Conservation (phyloP, 2,888 invertebrate genomes). For the Chrysolina haemoptera region DNA sequence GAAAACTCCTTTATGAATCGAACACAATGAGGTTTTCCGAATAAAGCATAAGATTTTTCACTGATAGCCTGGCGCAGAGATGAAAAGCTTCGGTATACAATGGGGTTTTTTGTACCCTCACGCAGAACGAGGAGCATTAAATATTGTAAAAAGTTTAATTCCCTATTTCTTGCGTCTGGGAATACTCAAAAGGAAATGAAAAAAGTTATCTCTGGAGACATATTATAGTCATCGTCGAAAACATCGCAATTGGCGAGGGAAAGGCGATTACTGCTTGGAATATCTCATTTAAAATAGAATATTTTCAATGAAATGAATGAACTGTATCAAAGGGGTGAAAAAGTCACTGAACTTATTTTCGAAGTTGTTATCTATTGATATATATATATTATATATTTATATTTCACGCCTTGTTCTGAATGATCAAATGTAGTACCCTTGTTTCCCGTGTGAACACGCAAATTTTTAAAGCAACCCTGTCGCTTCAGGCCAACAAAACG, state of each 20-base stretch:
- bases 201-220: not conserved
- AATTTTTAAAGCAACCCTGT: too few species aligned
- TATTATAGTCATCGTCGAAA: not conserved
- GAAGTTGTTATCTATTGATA: too few species aligned
- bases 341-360: too few species aligned
- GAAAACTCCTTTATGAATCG: not conserved
- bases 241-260: not conserved
- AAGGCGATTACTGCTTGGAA: not conserved
- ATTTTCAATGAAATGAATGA: too few species aligned
- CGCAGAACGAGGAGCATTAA: not conserved
- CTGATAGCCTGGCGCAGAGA: slow-evolving; percentile 1
- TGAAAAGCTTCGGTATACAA: slow-evolving; percentile 4
- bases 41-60: slow-evolving; percentile 1
- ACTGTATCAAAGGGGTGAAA: too few species aligned
- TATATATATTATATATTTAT: too few species aligned
- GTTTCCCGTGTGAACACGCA: too few species aligned
- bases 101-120: not conserved
- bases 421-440: too few species aligned
- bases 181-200: not conserved
- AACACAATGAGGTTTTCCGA: not conserved
- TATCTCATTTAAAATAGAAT: too few species aligned
- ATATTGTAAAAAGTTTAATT: slow-evolving; percentile 14
- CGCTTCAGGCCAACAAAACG: too few species aligned
- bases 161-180: not conserved
- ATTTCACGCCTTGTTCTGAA: too few species aligned